Evolutionary conservation across 2,888 invertebrate genomes (phyloP).

Genomic region (Scotopteryx bipunctaria): DNA sequence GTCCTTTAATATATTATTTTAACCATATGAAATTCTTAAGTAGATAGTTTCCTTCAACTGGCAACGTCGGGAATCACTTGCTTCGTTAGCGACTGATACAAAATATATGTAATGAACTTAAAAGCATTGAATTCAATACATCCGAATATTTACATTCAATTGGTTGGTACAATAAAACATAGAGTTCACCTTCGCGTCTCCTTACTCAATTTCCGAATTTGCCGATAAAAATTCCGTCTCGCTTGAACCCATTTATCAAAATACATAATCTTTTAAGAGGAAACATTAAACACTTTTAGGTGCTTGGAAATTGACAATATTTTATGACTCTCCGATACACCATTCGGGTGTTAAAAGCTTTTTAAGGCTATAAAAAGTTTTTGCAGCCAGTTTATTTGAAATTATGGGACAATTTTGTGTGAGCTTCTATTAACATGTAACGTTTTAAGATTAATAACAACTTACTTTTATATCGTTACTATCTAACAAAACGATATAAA

Average conservation of each 20-base stretch:
- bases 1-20: too few relatives aligned
- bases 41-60: background rate
- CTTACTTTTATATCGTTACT: too few relatives aligned
- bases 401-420: constrained; percentile 32
- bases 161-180: constrained; percentile 12
- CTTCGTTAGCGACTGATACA: background rate
- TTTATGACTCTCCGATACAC: constrained; percentile 38
- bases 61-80: background rate
- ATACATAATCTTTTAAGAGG: constrained; percentile 34
- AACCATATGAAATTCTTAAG: too few relatives aligned
- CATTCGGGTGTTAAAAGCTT: constrained; percentile 41
- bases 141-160: constrained; percentile 5
- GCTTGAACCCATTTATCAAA: constrained; percentile 33
- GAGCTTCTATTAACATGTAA: constrained; percentile 26
- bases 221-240: constrained; percentile 29
- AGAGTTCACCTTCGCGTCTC: constrained; percentile 16
- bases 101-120: background rate
- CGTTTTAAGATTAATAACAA: too few relatives aligned
- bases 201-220: constrained; percentile 31
- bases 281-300: constrained; percentile 32
- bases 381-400: constrained; percentile 35
- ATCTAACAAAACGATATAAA: too few relatives aligned
- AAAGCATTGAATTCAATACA: background rate
- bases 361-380: constrained; percentile 37
- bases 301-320: constrained; percentile 40